Conservation (phyloP, 2,113 vertebrate genomes). For the Falcunculus frontatus region DNA sequence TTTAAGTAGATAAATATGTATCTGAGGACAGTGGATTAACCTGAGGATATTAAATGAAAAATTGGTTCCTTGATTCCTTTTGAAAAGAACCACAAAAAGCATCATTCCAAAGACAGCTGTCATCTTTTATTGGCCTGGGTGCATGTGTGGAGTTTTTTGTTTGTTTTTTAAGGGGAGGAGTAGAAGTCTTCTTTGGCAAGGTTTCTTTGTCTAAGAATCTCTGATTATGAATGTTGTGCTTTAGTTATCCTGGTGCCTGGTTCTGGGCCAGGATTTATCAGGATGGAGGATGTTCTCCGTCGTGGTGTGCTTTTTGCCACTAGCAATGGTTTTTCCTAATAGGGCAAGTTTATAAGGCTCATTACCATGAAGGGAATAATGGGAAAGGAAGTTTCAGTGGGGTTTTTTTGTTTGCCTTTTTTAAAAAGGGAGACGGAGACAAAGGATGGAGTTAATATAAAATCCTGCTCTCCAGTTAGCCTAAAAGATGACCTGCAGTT, state of each 20-base stretch:
- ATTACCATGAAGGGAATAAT: slow-evolving; percentile 54
- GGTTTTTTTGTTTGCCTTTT: not conserved
- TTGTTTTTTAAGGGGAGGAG: slow-evolving; percentile 11
- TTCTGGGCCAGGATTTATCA: slow-evolving; percentile 18
- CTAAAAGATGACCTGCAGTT: slow-evolving; percentile 66
- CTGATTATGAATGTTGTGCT: slow-evolving; percentile 28
- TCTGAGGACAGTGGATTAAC: not conserved
- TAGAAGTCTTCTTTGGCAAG: not conserved
- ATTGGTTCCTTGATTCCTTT: not conserved
- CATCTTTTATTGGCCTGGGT: not conserved
- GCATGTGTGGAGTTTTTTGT: not conserved
- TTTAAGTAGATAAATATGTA: not conserved
- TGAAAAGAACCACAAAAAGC: not conserved
- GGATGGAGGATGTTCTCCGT: slow-evolving; percentile 8
- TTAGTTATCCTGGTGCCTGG: slow-evolving; percentile 16
- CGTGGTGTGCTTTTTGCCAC: not conserved
- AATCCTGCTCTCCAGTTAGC: slow-evolving; percentile 42
- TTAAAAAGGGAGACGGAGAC: not conserved
- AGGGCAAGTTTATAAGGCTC: slow-evolving; percentile 27
- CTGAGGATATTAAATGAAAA: not conserved
- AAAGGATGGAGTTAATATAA: slow-evolving; percentile 53
- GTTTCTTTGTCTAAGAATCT: slow-evolving; percentile 27
- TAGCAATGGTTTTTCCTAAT: slow-evolving; percentile 51
- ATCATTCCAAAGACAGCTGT: not conserved
- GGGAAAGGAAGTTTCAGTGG: not conserved